A percentile compares a stretch with the other conserved stretches of the same genome.
These are phyloP conservation scores for Arrhopalites spinosus DNA, from an alignment of 2,888 invertebrate species.

Conservation along the genomic window DNA sequence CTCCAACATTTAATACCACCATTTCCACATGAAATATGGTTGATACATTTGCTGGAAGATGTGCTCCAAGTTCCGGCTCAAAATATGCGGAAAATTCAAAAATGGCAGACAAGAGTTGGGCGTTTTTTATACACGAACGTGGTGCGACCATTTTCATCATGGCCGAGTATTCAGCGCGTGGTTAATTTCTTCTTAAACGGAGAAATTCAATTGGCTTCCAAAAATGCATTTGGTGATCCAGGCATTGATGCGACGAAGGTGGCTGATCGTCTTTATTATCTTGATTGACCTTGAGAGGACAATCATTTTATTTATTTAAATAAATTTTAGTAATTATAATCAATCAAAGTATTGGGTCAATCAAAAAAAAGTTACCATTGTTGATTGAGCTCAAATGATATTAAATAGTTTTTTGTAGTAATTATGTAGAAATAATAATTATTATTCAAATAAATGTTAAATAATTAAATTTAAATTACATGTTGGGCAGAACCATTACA, in stretches of 20 bases:
- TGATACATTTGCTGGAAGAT: not conserved
- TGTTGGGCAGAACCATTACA: too few species aligned
- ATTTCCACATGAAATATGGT: not conserved
- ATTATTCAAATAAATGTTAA: too few species aligned
- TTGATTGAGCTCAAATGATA: too few species aligned
- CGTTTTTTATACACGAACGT: not conserved
- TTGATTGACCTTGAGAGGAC: too few species aligned
- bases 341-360: too few species aligned
- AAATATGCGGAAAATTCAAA: not conserved
- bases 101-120: not conserved
- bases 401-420: too few species aligned
- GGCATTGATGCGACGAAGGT: not conserved
- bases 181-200: not conserved
- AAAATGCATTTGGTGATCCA: conserved; percentile 5
- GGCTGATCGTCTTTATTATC: not conserved
- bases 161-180: not conserved
- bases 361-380: too few species aligned
- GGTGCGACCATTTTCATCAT: not conserved
- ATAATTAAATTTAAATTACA: too few species aligned
- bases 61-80: not conserved
- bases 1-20: not conserved
- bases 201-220: not conserved
- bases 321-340: too few species aligned
- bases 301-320: too few species aligned
- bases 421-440: too few species aligned